Conservation (phyloP, 2,888 invertebrate genomes). For the Sussaba pulchella region DNA sequence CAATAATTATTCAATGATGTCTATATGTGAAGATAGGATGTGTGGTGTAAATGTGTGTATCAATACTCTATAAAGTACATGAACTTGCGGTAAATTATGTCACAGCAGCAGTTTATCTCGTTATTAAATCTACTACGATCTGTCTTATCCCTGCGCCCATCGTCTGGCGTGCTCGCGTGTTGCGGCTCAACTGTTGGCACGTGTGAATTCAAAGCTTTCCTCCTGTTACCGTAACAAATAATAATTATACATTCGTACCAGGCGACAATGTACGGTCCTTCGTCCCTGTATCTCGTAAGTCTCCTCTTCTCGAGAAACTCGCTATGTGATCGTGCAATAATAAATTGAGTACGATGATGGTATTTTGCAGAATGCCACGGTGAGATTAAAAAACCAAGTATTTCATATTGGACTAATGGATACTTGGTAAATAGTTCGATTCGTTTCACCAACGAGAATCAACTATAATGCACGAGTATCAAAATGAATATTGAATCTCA, state of each 20-base stretch:
- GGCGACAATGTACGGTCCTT: slow-evolving; percentile 20
- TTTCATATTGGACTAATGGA: background rate
- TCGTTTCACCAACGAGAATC: no score
- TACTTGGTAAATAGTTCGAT: no score
- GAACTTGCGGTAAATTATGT: slow-evolving; percentile 58
- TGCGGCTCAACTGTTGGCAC: slow-evolving; percentile 40
- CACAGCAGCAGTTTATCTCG: slow-evolving; percentile 42
- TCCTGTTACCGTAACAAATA: slow-evolving; percentile 26
- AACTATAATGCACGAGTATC: no score
- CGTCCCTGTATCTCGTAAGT: slow-evolving; percentile 7
- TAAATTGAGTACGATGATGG: no score
- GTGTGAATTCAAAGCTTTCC: slow-evolving; percentile 42
- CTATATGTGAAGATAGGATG: slow-evolving; percentile 32
- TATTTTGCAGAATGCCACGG: no score
- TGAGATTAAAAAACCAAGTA: no score
- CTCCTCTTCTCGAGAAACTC: background rate
- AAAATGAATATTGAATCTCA: no score
- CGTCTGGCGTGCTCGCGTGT: slow-evolving; percentile 33
- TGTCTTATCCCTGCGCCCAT: slow-evolving; percentile 37
- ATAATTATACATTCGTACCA: slow-evolving; percentile 22
- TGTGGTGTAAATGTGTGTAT: slow-evolving; percentile 34
- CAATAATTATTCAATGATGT: slow-evolving; percentile 10
- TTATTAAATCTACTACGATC: slow-evolving; percentile 50
- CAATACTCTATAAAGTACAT: slow-evolving; percentile 12
- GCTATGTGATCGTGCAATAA: no score